Evolutionary conservation across 1,140 invertebrate species (phyloP), one percentile per base, ranked within the genome.

Genomic region (Macrobrachium rosenbergii): DNA sequence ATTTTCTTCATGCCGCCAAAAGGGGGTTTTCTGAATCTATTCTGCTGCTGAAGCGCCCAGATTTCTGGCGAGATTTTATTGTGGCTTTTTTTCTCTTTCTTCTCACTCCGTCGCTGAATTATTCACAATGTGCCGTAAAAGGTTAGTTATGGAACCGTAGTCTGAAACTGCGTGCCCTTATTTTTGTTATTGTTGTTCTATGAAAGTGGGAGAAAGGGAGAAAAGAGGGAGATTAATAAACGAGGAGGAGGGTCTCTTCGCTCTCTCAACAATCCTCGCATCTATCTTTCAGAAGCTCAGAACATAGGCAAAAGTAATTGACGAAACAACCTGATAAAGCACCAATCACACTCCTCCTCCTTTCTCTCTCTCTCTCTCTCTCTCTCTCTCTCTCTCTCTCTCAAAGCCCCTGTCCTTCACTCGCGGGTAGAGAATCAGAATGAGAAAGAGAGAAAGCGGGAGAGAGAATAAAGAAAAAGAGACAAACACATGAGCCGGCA

Each of bases 1-100:
- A 80, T 87, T 87, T 87, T 87, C 84, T 87, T 81, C 84, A 73
- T 87, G 78, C 78, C 78, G 60, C 23, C 67, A 43, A 62, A 73
- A 75, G 67, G 77, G 78, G 60, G 52, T 52, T 52, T 69, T 43
- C 11, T 82, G 81, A 64, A 82, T 82, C 59, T 82, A 73, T 82
- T 64, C 67, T 67, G 75, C 21, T 21, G 75, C 75, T 60, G 43
- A 82, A 52, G 67, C 67, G 69, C n/a, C 43, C 23, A 58, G 19
- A 73, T 59, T 82, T 82, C 52, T 52, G 52, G 52, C 52, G 52
- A 52, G 52, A 52, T 52, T 52, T 52, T 52, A 52, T 52, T 52
- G 52, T 52, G 7, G 7, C 12, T 52, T 10, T 52, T 52, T 52
- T n/a, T n/a, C n/a, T 52, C 7, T 52, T 52, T 52, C 12, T 52